Evolutionary conservation across 2,113 vertebrate genomes (phyloP).

Genomic region (Bostrychus sinensis): DNA sequence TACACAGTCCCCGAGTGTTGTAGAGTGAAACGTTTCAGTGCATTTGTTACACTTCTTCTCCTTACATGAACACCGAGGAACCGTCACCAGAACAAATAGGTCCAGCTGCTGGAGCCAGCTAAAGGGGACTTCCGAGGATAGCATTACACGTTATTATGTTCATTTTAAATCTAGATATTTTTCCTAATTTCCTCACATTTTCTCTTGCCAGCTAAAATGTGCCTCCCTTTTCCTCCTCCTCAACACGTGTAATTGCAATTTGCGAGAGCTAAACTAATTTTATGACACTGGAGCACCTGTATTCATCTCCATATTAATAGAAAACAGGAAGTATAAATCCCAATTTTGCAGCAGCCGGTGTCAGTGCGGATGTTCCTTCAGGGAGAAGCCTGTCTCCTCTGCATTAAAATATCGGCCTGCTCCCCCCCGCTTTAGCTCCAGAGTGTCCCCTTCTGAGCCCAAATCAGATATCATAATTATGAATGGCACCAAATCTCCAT

Average conservation of each 20-base stretch:
- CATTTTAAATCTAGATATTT: slow-evolving; percentile 71
- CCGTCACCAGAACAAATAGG: slow-evolving; percentile 67
- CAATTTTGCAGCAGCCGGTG: slow-evolving; percentile 81
- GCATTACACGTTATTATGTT: slow-evolving; percentile 70
- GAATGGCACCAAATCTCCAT: slow-evolving; percentile 78
- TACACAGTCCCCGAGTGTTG: slow-evolving; percentile 73
- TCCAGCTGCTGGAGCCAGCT: slow-evolving; percentile 60
- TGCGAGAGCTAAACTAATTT: slow-evolving; percentile 83
- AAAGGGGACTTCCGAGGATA: slow-evolving; percentile 48
- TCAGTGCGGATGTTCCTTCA: slow-evolving; percentile 81
- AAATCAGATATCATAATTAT: slow-evolving; percentile 83
- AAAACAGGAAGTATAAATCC: slow-evolving; percentile 85
- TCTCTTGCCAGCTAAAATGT: slow-evolving; percentile 54
- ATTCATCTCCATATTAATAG: slow-evolving; percentile 86
- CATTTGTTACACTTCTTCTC: slow-evolving; percentile 66
- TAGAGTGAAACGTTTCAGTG: slow-evolving; percentile 67
- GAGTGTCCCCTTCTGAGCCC: slow-evolving; percentile 55
- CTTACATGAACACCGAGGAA: slow-evolving; percentile 50
- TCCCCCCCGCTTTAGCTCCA: slow-evolving; percentile 57
- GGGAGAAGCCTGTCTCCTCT: slow-evolving; percentile 78
- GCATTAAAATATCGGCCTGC: slow-evolving; percentile 78
- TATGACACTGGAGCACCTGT: slow-evolving; percentile 80
- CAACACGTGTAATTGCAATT: slow-evolving; percentile 81
- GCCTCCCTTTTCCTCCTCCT: slow-evolving; percentile 52
- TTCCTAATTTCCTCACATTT: slow-evolving; percentile 67